Evolutionary conservation across 2,797 vertebrate species (phyloP).

Genomic region (Poeciliopsis paucimaculata): DNA sequence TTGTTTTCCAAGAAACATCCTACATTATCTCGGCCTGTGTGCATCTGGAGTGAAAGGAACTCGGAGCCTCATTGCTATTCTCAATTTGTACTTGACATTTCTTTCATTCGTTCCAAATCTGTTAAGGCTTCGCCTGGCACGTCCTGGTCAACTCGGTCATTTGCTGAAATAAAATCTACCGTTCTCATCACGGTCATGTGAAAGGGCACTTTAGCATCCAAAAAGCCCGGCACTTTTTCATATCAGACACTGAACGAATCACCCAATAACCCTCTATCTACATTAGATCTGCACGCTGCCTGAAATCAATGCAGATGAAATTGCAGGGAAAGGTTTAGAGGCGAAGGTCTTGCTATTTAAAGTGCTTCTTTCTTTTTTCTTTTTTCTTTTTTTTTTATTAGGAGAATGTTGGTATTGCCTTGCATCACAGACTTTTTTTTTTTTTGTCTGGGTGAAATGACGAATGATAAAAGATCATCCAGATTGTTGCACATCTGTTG

Average conservation of each 20-base stretch:
- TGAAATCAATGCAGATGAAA: conserved; percentile 16
- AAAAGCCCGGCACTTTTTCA: neutral
- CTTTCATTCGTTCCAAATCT: conserved; percentile 57
- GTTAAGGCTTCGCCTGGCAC: conserved; percentile 19
- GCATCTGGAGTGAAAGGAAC: conserved; percentile 31
- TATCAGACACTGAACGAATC: conserved; percentile 8
- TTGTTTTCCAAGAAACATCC: neutral
- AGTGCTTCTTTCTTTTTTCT: conserved; percentile 4
- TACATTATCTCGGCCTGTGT: neutral
- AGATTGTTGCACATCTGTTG: conserved; percentile 49
- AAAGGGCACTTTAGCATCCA: conserved; percentile 20
- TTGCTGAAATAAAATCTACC: conserved; percentile 32
- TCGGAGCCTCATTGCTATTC: conserved; percentile 65
- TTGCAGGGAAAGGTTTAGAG: conserved; percentile 2
- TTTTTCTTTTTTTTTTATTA: neutral
- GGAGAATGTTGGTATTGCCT: conserved; percentile 32
- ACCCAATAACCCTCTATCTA: conserved; percentile 22
- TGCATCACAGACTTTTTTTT: conserved; percentile 46
- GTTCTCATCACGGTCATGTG: conserved; percentile 10
- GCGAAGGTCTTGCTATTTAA: conserved; percentile 8
- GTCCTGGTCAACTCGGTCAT: conserved; percentile 26
- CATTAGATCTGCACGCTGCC: neutral
- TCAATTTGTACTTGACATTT: conserved; percentile 65
- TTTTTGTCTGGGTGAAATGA: conserved; percentile 35
- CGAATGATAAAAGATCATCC: conserved; percentile 38